Evolutionary conservation across 2,888 invertebrate species (phyloP), one percentile per base, ranked within the genome.

Genomic region (Caenorhabditis imperialis): DNA sequence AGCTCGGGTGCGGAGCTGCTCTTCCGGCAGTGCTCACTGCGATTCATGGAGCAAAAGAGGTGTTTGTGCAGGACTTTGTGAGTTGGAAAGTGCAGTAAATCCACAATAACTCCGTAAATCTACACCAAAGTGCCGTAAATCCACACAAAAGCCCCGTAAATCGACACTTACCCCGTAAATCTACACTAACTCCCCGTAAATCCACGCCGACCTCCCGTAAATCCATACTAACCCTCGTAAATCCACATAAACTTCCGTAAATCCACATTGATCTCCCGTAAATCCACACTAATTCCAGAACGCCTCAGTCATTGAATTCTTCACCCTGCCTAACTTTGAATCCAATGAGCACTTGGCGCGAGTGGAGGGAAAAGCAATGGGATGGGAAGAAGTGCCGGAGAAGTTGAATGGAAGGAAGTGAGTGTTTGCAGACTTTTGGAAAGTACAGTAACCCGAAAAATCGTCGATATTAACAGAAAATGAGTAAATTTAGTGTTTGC

Each of bases 51-150:
- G 92, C 93, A 3, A 30, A 45, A 23, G 81, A 87, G 10, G 93
- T 94, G 12, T 92, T 93, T 86, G 95, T 96, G 89, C 96, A 97
- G 89, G 97, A 98, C 90, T 98, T 95, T 91, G 96, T 96, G 91
- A 91, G 93, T 90, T 51, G 51, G 42, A 88, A n/a, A n/a, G n/a
- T n/a, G n/a, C 7, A 38, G 8, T 8, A 27, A n/a, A 48, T 47
- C 1, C 35, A 38, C 47, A 38, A 61, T 7, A 16, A 14, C 1
- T 22, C 18, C 42, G 3, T 20, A 14, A 38, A 38, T 38, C 20
- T 42, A 18, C 38, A 38, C 4, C 8, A 38, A n/a, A n/a, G n/a
- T n/a, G n/a, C n/a, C n/a, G n/a, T n/a, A n/a, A n/a, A n/a, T n/a
- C n/a, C n/a, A n/a, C n/a, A n/a, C n/a, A n/a, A n/a, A n/a, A n/a